These are phyloP conservation scores for Hippocampus mohnikei DNA, from an alignment of 2,113 vertebrate species.

Conservation along the genomic window DNA sequence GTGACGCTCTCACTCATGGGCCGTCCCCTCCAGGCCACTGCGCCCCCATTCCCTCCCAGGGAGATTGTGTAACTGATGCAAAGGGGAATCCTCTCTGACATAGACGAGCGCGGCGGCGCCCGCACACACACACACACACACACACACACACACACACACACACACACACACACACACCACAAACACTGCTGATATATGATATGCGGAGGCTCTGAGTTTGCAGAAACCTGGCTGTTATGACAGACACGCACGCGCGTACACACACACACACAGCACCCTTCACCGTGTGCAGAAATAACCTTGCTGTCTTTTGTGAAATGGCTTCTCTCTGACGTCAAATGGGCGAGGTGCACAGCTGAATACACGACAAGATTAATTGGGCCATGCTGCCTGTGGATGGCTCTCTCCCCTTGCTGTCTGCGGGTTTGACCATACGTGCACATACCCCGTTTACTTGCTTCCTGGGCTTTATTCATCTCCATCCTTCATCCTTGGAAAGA, in stretches of 20 bases:
- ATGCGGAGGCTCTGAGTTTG: conserved; percentile 45
- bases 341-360: conserved; percentile 43
- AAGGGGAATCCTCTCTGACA: conserved; percentile 72
- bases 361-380: conserved; percentile 58
- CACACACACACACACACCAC: conserved; percentile 28
- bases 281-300: conserved; percentile 39
- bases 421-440: conserved; percentile 44
- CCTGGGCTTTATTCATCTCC: conserved; percentile 51
- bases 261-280: conserved; percentile 22
- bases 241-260: conserved; percentile 29
- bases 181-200: conserved; percentile 47
- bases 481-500: conserved; percentile 49
- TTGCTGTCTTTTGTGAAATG: conserved; percentile 52
- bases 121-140: conserved; percentile 31
- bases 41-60: conserved; percentile 29
- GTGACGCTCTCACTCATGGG: conserved; percentile 8
- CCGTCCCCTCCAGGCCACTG: conserved; percentile 12
- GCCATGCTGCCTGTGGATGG: conserved; percentile 39
- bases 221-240: conserved; percentile 38
- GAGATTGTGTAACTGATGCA: conserved; percentile 51
- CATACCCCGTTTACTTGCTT: conserved; percentile 32
- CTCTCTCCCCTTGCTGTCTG: conserved; percentile 43
- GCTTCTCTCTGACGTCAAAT: conserved; percentile 62
- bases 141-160: conserved; percentile 44
- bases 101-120: conserved; percentile 6